Percentiles rank a stretch among this genome's conserved stretches.
phyloP scores from a whole-genome alignment of 2,888 invertebrate species.

The Cephus spinipes region DNA sequence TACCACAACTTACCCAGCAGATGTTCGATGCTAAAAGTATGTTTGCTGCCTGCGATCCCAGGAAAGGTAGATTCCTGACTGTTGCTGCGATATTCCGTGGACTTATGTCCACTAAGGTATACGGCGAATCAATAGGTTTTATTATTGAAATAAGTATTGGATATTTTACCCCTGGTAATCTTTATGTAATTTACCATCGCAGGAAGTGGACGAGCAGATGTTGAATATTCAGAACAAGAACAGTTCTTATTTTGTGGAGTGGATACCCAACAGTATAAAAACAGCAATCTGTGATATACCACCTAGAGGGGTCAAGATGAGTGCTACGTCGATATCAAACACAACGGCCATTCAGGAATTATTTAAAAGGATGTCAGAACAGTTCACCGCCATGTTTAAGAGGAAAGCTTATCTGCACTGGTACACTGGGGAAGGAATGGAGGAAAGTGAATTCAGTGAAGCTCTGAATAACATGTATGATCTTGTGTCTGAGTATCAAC shows the following conservation, averaged over 20 bases:
- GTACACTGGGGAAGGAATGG: slow-evolving; percentile 98
- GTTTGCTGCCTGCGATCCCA: slow-evolving; percentile 83
- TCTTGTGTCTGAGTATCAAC: slow-evolving; percentile 91
- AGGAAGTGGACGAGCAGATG: slow-evolving; percentile 80
- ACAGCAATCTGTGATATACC: slow-evolving; percentile 86
- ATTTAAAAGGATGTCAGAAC: slow-evolving; percentile 89
- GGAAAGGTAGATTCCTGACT: slow-evolving; percentile 79
- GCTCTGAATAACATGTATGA: slow-evolving; percentile 96
- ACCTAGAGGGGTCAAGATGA: slow-evolving; percentile 83
- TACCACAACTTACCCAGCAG: slow-evolving; percentile 82
- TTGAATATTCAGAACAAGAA: slow-evolving; percentile 75
- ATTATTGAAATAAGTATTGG: neutral
- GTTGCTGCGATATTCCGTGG: slow-evolving; percentile 80
- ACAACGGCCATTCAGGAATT: slow-evolving; percentile 89
- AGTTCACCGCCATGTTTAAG: slow-evolving; percentile 94
- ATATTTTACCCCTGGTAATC: neutral
- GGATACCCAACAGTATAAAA: slow-evolving; percentile 88
- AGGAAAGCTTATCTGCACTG: slow-evolving; percentile 97
- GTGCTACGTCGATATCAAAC: slow-evolving; percentile 90
- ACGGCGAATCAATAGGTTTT: slow-evolving; percentile 12
- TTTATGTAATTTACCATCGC: neutral
- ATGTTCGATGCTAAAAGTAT: slow-evolving; percentile 84
- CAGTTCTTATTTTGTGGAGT: slow-evolving; percentile 74
- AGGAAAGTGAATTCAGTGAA: slow-evolving; percentile 97
- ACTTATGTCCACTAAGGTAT: slow-evolving; percentile 77